A percentile compares a stretch with the other conserved stretches of the same genome.
Evolutionary conservation across 1,140 invertebrate genomes (phyloP).

Genomic region (Idris sp.): DNA sequence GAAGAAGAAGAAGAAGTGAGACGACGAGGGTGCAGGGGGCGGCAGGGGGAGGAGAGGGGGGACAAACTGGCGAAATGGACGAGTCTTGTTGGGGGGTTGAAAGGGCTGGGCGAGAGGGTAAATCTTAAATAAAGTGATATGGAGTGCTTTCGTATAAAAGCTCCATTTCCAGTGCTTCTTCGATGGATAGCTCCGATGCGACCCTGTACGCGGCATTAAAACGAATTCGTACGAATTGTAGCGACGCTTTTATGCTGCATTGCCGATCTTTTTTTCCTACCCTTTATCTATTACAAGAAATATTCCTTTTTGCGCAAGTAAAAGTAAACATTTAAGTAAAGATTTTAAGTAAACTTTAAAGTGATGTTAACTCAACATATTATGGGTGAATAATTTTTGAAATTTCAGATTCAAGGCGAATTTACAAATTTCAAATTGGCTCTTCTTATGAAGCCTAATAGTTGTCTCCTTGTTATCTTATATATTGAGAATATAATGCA

Average conservation of each 20-base stretch:
- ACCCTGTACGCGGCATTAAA: slow-evolving; percentile 62
- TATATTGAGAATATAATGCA: no score
- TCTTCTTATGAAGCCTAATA: no score
- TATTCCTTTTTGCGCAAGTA: slow-evolving; percentile 27
- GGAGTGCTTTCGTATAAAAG: slow-evolving; percentile 80
- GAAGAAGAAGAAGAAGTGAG: slow-evolving; percentile 23
- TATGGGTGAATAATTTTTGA: no score
- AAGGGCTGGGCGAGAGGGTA: slow-evolving; percentile 78
- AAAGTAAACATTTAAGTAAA: slow-evolving; percentile 46
- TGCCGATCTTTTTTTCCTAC: slow-evolving; percentile 37
- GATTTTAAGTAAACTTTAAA: no score
- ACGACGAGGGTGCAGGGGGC: slow-evolving; percentile 18
- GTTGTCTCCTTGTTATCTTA: no score
- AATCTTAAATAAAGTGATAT: slow-evolving; percentile 80
- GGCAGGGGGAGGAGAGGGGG: slow-evolving; percentile 47
- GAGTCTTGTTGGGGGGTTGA: slow-evolving; percentile 79
- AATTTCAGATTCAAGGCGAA: no score
- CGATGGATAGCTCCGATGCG: slow-evolving; percentile 70
- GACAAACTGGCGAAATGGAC: slow-evolving; percentile 76
- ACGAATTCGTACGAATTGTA: slow-evolving; percentile 62
- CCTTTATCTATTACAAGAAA: slow-evolving; percentile 56
- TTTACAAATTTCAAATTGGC: no score
- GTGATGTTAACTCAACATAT: no score
- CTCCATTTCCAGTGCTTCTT: slow-evolving; percentile 77
- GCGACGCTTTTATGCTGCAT: slow-evolving; percentile 54